These are phyloP conservation scores for Tokudaia tokunoshimensis DNA, from an alignment of 2,797 vertebrate genomes.

Conservation along the genomic window DNA sequence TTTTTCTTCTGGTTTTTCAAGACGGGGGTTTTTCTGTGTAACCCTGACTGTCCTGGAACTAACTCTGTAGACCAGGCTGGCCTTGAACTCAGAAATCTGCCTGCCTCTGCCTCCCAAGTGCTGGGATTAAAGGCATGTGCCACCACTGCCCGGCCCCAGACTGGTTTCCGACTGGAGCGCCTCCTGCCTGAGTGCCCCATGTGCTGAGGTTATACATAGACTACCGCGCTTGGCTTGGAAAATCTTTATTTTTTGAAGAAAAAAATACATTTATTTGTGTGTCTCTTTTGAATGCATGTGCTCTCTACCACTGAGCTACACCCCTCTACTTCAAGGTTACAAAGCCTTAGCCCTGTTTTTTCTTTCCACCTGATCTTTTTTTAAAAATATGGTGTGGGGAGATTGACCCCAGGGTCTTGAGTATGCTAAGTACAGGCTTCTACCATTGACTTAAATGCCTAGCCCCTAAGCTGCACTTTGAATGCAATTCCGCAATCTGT, in stretches of 20 bases:
- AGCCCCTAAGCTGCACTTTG: background rate
- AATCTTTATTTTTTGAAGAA: background rate
- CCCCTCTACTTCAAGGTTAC: no score
- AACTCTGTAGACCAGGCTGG: no score
- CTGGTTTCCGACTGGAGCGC: background rate
- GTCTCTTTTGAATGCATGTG: background rate
- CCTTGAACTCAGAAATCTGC: no score
- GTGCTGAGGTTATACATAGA: background rate
- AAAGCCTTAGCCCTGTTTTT: background rate
- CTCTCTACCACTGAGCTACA: background rate
- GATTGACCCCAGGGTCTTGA: background rate
- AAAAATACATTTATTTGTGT: background rate
- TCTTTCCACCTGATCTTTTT: background rate
- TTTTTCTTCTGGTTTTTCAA: no score
- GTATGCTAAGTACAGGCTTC: background rate
- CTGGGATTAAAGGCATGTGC: no score
- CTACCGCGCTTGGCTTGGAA: background rate
- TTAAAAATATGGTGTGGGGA: background rate
- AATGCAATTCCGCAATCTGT: background rate
- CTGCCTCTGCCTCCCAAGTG: no score
- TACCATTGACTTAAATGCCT: background rate
- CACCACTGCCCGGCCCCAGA: no score
- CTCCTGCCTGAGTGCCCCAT: background rate
- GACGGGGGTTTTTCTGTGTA: no score
- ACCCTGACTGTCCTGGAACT: no score